Percentiles rank a stretch among this genome's conserved stretches.
Conservation (phyloP, 2,113 vertebrate species). For the Sinocyclocheilus anshuiensis region DNA sequence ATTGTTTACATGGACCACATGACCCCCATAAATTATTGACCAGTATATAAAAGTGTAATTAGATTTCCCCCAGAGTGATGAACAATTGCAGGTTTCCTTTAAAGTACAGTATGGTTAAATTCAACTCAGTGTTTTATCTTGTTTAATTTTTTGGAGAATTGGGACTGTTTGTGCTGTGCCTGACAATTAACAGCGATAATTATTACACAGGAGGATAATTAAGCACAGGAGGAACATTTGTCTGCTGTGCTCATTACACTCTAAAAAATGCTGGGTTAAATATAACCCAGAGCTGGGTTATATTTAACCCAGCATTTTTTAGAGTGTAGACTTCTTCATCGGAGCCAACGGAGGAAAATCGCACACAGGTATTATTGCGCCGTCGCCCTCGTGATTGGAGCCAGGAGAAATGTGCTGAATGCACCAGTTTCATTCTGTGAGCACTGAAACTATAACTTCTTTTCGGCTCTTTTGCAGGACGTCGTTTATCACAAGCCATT, state of each 20-base stretch:
- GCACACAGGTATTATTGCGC: conserved; percentile 40
- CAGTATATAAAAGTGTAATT: background rate
- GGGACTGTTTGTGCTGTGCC: conserved; percentile 30
- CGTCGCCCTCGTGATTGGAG: conserved; percentile 6
- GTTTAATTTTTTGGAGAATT: conserved; percentile 53
- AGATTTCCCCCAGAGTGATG: background rate
- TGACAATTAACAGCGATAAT: conserved; percentile 31
- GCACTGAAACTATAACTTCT: conserved; percentile 8
- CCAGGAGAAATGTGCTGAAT: conserved; percentile 33
- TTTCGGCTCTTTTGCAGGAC: conserved; percentile 20
- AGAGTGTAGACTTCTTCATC: conserved; percentile 48
- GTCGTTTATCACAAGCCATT: background rate
- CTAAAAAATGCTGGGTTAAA: too few species aligned
- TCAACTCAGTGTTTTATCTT: conserved; percentile 26
- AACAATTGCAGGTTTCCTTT: background rate
- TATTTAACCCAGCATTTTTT: too few species aligned
- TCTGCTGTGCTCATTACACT: conserved; percentile 58
- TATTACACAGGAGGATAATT: too few species aligned
- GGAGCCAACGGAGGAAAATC: conserved; percentile 48
- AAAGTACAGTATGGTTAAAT: conserved; percentile 17
- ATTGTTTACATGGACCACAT: too few species aligned
- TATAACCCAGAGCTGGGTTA: too few species aligned
- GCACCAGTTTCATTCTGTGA: conserved; percentile 22
- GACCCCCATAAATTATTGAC: background rate
- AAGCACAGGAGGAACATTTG: conserved; percentile 43